Base-by-base conservation (phyloP, 2,113 vertebrate species). In the Pedionomus torquatus region DNA sequence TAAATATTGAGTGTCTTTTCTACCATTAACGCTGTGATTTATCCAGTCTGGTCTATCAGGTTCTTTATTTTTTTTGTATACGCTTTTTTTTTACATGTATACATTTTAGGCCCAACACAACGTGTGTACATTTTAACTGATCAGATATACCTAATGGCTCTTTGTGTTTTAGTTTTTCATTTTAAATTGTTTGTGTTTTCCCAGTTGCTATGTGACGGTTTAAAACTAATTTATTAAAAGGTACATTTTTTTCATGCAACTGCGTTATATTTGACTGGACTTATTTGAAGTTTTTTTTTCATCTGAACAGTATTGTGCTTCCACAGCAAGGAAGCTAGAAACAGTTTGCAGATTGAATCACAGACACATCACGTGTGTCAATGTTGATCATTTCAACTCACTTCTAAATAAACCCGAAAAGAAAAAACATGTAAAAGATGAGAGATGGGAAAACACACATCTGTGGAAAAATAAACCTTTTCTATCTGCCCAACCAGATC, bases 381-480 rank as follows among this genome's bases (percentile, higher is more conserved):
- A 68, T 69, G 48, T 93, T 92, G 51, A 95, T 87, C 94, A 92
- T 87, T 95, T 84, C 90, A 92, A 89, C 52, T 66, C 69, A 46
- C 70, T 87, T 75, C 76, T 95, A 93, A 95, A 81, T 93, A 89
- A 87, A 57, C 48, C 57, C 84, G 46, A 92, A 93, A 86, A 12
- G 10, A 70, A 92, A 88, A 86, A 74, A 20, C 17, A 44, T 20
- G 33, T 37, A 72, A 80, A 80, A 93, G 78, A 91, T 85, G 91
- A 89, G 80, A 82, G 70, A 80, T 2, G 75, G 85, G 78, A 95
- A 95, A 95, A 84, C 13, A 71, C 30, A 55, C 61, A 79, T 87
- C 80, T 92, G 89, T 89, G 86, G 54, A 83, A 95, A 81, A 94
- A 92, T 25, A 94, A 72, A 92, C 41, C 58, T 85, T 12, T 90